These are phyloP conservation scores for Aphelenchoides avenae DNA, from an alignment of 1,140 invertebrate genomes.

Conservation along the genomic window DNA sequence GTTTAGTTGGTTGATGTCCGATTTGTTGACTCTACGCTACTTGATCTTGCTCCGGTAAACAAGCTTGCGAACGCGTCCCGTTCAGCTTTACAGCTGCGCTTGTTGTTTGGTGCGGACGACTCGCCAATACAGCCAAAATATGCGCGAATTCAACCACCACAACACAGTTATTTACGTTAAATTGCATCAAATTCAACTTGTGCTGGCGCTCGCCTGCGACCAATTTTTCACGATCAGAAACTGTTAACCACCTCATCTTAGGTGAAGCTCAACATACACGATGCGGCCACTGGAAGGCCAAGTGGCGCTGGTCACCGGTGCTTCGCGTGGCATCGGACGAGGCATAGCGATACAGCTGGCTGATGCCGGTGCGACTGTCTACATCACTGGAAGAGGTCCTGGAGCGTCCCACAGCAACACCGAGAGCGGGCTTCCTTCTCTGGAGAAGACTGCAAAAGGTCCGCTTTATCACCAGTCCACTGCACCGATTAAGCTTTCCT, in stretches of 20 bases:
- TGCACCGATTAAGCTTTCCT: neutral
- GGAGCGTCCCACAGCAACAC: constrained; percentile 49
- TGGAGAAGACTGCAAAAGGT: constrained; percentile 31
- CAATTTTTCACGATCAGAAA: neutral
- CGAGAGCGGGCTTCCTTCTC: constrained; percentile 14
- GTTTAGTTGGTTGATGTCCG: too few species aligned
- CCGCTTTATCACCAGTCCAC: neutral
- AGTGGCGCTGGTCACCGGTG: constrained; percentile 62
- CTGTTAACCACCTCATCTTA: neutral
- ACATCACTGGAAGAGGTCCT: constrained; percentile 37
- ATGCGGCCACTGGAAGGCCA: constrained; percentile 51
- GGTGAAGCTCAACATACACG: neutral
- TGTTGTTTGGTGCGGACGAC: too few species aligned
- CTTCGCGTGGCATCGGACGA: constrained; percentile 60
- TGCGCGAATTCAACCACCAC: neutral
- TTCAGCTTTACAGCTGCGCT: too few species aligned
- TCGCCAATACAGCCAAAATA: too few species aligned
- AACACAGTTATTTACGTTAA: neutral
- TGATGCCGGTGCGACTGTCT: constrained; percentile 59
- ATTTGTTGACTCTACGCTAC: too few species aligned
- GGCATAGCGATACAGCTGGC: constrained; percentile 62
- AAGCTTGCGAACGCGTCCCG: too few species aligned
- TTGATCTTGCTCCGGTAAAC: too few species aligned
- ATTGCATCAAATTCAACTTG: constrained; percentile 10
- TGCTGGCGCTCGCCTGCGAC: neutral